Conservation (phyloP, 2,888 invertebrate genomes). For the Barypeithes pellucidus region DNA sequence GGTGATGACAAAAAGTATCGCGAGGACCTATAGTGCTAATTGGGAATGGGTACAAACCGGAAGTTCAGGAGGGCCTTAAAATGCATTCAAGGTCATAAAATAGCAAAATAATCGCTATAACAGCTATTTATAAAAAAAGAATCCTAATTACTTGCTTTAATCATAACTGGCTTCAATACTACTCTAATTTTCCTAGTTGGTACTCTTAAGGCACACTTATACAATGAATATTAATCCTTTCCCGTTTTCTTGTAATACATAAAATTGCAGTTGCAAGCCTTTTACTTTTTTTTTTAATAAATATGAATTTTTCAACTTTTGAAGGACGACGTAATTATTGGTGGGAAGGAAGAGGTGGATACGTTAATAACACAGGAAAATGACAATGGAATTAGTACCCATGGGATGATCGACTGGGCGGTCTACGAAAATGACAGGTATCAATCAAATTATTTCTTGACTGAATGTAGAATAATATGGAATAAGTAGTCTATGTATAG, state of each 20-base stretch:
- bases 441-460: background rate
- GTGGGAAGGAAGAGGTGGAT: conserved; percentile 34
- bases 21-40: too few relatives aligned
- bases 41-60: too few relatives aligned
- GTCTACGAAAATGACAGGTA: conserved; percentile 8
- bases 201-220: conserved; percentile 19
- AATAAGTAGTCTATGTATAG: too few relatives aligned
- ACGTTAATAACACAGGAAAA: background rate
- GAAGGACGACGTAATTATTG: conserved; percentile 39
- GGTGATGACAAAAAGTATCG: too few relatives aligned
- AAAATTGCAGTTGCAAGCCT: conserved; percentile 26
- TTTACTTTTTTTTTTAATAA: conserved; percentile 45
- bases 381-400: conserved; percentile 17
- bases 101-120: too few relatives aligned
- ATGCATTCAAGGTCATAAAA: too few relatives aligned
- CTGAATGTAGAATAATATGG: too few relatives aligned
- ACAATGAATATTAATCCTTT: conserved; percentile 22
- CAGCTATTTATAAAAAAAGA: too few relatives aligned
- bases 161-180: too few relatives aligned
- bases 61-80: too few relatives aligned
- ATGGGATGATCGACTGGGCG: background rate
- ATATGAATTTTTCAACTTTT: conserved; percentile 39
- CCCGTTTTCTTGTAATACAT: conserved; percentile 29
- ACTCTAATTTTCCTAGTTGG: background rate
- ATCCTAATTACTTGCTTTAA: too few relatives aligned